Percentiles rank a stretch among this genome's conserved stretches.
These are phyloP conservation scores for Netelia fuscicornis DNA, from an alignment of 2,888 invertebrate genomes.

Conservation along the genomic window DNA sequence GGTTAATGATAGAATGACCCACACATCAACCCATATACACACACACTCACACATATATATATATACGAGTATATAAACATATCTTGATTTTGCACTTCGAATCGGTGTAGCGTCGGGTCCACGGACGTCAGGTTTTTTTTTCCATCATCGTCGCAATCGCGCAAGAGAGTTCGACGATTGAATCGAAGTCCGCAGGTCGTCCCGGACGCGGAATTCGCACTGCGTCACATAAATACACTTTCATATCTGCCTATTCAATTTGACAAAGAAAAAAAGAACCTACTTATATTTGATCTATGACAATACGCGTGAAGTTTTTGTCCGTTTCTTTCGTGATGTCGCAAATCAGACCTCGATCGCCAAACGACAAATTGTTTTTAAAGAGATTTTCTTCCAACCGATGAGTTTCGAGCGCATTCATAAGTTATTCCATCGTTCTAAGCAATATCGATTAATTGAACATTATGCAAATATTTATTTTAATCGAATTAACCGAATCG, in stretches of 20 bases:
- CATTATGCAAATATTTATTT: background rate
- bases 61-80: background rate
- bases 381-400: no score
- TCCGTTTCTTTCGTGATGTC: background rate
- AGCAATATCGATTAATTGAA: no score
- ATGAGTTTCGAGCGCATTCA: no score
- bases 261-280: background rate
- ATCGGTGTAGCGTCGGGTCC: conserved; percentile 31
- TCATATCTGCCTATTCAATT: conserved; percentile 29
- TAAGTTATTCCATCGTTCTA: no score
- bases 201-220: background rate
- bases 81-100: background rate
- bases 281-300: background rate
- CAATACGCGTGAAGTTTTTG: background rate
- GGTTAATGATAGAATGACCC: no score
- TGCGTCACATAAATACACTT: conserved; percentile 30
- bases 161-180: conserved; percentile 45
- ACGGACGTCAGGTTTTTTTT: conserved; percentile 62
- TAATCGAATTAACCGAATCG: background rate
- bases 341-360: background rate
- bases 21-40: background rate
- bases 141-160: conserved; percentile 22
- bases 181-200: conserved; percentile 66
- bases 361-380: no score
- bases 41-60: background rate